Conservation (phyloP, 2,797 vertebrate species). For the Novumbra hubbsi region DNA sequence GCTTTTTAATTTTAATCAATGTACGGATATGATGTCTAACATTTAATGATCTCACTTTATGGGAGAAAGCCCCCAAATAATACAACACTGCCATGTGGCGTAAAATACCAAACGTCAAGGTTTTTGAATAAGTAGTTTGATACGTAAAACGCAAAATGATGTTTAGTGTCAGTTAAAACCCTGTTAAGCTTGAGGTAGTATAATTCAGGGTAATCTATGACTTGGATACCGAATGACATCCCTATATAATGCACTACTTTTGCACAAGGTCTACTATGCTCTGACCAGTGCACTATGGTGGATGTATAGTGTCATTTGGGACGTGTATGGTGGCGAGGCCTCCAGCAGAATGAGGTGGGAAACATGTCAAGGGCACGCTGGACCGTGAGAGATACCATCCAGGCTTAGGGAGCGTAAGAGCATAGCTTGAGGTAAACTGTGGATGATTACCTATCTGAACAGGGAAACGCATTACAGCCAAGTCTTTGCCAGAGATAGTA, state of each 20-base stretch:
- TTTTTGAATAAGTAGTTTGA: slow-evolving; percentile 62
- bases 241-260: background rate
- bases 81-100: slow-evolving; percentile 61
- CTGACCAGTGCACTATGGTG: background rate
- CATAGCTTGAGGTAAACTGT: slow-evolving; percentile 55
- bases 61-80: slow-evolving; percentile 62
- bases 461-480: slow-evolving; percentile 27
- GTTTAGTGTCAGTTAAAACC: background rate
- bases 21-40: slow-evolving; percentile 65
- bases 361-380: slow-evolving; percentile 56
- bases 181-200: background rate
- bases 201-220: background rate
- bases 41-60: slow-evolving; percentile 74
- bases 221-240: background rate
- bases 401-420: slow-evolving; percentile 43
- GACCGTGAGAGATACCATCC: slow-evolving; percentile 36
- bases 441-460: slow-evolving; percentile 59
- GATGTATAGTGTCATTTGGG: background rate
- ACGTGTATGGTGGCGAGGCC: slow-evolving; percentile 3
- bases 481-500: slow-evolving; percentile 12
- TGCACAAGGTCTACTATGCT: background rate
- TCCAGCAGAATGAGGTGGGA: slow-evolving; percentile 24
- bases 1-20: slow-evolving; percentile 71
- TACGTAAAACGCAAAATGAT: background rate
- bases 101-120: slow-evolving; percentile 61